A percentile compares a stretch with the other conserved stretches of the same genome.
Evolutionary conservation across 2,888 invertebrate genomes (phyloP).

Genomic region (Ophraella communa): DNA sequence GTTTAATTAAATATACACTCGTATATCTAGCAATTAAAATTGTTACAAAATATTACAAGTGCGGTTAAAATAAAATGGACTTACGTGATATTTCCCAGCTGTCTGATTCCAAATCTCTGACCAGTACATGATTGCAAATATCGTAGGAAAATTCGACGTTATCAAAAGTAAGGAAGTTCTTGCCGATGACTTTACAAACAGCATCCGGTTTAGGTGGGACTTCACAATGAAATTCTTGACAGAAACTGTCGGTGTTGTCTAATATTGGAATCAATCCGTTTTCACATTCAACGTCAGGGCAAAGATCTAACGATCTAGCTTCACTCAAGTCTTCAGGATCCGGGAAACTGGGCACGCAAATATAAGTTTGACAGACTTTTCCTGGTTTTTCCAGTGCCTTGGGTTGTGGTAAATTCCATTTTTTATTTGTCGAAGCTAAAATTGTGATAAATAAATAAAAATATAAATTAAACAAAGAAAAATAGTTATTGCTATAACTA

Average conservation of each 20-base stretch:
- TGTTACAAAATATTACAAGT: not conserved
- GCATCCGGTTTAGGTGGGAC: constrained; percentile 70
- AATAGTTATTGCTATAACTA: no score
- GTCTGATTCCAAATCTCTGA: constrained; percentile 70
- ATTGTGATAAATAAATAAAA: no score
- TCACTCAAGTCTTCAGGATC: constrained; percentile 12
- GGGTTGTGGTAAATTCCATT: constrained; percentile 14
- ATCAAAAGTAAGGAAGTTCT: constrained; percentile 82
- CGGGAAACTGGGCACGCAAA: constrained; percentile 61
- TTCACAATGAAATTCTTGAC: constrained; percentile 66
- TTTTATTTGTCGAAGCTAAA: constrained; percentile 6
- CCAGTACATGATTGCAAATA: constrained; percentile 80
- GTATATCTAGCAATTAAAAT: no score
- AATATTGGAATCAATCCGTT: constrained; percentile 48
- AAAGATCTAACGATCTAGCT: constrained; percentile 35
- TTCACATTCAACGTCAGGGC: constrained; percentile 65
- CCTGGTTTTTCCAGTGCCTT: constrained; percentile 6
- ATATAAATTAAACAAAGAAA: no score
- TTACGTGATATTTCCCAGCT: constrained; percentile 76
- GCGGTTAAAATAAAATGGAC: constrained; percentile 43
- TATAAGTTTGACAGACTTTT: constrained; percentile 58
- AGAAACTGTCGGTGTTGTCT: constrained; percentile 40
- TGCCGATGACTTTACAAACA: constrained; percentile 75
- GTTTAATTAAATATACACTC: no score
- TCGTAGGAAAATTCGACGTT: constrained; percentile 79